Base-by-base conservation (phyloP, 2,797 vertebrate species). In the Petrocephalus sullivani region DNA sequence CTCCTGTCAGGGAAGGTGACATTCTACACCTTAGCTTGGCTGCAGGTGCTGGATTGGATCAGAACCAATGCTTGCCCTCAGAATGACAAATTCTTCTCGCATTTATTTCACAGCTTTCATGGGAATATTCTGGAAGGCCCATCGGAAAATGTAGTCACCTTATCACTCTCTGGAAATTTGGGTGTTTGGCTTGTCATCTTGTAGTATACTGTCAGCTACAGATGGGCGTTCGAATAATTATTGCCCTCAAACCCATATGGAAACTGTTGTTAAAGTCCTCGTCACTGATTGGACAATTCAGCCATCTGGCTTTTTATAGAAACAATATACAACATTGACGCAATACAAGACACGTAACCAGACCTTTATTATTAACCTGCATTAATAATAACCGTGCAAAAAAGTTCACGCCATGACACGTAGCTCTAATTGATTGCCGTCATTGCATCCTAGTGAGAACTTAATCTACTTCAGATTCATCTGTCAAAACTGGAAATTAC, bases 401-500 rank as follows among this genome's bases (percentile, higher is more conserved):
- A 12, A 81, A 9, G 41, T 21, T 46, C 5, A 16, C 37, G 9
- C 7, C 75, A 8, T 10, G 33, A 81, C 75, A 10, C n/a, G 19
- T 9, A 81, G 41, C 7, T 46, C 71, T n/a, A 81, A 81, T 81
- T 49, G 41, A 81, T 81, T 49, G 41, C 41, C 75, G 49, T 81
- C 75, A 49, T 81, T 81, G 75, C 75, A 46, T 49, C 75, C 75
- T 81, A 81, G 41, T 81, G 75, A 81, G 41, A 81, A 49, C 75
- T 81, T 81, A 81, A 81, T 81, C 75, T 81, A 49, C 41, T 49
- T 81, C 75, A 81, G 75, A 49, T 81, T 81, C 41, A 81, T 81
- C 75, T 81, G 75, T 81, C 75, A 81, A 81, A 81, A 46, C 46
- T 37, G 75, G 75, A 81, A 81, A 81, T 81, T 81, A 21, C 75